Evolutionary conservation across 2,888 invertebrate genomes (phyloP).

Genomic region (Agrochola lota): DNA sequence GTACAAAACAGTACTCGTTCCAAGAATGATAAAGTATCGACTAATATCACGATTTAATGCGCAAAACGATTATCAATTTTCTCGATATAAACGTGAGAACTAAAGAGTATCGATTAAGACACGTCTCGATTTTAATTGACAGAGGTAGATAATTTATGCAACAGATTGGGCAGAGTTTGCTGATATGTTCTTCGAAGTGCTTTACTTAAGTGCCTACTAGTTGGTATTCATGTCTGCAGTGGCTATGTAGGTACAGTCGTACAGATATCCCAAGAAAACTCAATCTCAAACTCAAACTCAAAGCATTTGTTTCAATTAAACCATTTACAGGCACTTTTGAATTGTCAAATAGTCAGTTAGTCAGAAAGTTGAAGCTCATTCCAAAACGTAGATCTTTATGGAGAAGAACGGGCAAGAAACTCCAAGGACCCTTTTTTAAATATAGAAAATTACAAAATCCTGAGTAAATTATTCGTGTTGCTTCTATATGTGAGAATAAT

Average conservation of each 20-base stretch:
- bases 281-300: too few relatives aligned
- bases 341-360: too few relatives aligned
- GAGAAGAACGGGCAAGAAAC: too few relatives aligned
- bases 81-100: constrained; percentile 17
- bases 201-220: neutral
- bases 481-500: too few relatives aligned
- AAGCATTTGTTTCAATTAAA: too few relatives aligned
- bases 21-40: constrained; percentile 7
- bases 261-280: neutral
- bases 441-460: too few relatives aligned
- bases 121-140: neutral
- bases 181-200: neutral
- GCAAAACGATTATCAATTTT: constrained; percentile 6
- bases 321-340: too few relatives aligned
- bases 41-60: constrained; percentile 24
- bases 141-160: constrained; percentile 2
- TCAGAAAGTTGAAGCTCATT: too few relatives aligned
- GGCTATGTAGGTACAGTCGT: neutral
- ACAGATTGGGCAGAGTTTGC: constrained; percentile 1
- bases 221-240: neutral
- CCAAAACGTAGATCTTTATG: too few relatives aligned
- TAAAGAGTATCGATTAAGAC: neutral
- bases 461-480: too few relatives aligned
- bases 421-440: too few relatives aligned
- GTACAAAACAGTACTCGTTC: constrained; percentile 12